Conservation (phyloP, 1,140 invertebrate genomes). For the Periplaneta americana region DNA sequence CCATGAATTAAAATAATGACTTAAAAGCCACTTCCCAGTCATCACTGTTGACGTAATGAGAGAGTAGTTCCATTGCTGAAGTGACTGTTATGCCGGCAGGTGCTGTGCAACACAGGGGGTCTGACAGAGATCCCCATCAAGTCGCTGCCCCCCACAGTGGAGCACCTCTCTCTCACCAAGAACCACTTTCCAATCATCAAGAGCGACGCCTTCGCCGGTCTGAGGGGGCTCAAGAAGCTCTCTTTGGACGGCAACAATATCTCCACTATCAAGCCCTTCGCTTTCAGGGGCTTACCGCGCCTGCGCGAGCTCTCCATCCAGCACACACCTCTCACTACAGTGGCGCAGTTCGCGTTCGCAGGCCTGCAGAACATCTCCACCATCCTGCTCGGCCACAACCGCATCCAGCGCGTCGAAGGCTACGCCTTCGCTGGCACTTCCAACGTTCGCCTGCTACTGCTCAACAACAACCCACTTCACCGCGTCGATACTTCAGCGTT, state of each 20-base stretch:
- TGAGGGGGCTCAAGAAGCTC: conserved; percentile 63
- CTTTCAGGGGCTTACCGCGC: conserved; percentile 69
- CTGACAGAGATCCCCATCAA: conserved; percentile 68
- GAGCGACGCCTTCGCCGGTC: conserved; percentile 69
- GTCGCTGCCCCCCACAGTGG: conserved; percentile 62
- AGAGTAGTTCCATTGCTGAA: too few species aligned
- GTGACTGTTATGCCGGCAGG: conserved; percentile 56
- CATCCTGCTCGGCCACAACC: conserved; percentile 69
- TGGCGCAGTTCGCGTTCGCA: conserved; percentile 74
- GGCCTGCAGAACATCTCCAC: conserved; percentile 72
- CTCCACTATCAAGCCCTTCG: conserved; percentile 69
- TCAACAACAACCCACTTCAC: conserved; percentile 71
- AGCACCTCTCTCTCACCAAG: conserved; percentile 73
- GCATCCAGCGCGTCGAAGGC: conserved; percentile 67
- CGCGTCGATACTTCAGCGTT: conserved; percentile 68
- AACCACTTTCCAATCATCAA: conserved; percentile 71
- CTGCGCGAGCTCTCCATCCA: conserved; percentile 74
- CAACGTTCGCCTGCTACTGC: conserved; percentile 65
- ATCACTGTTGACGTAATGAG: too few species aligned
- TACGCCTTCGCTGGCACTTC: conserved; percentile 78
- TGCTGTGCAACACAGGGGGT: conserved; percentile 78
- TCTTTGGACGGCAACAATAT: conserved; percentile 77
- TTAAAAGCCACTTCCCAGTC: too few species aligned
- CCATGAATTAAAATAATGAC: too few species aligned
- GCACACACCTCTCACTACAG: conserved; percentile 66